phyloP scores from a whole-genome alignment of 2,888 invertebrate genomes.

The Smittia sp. region DNA sequence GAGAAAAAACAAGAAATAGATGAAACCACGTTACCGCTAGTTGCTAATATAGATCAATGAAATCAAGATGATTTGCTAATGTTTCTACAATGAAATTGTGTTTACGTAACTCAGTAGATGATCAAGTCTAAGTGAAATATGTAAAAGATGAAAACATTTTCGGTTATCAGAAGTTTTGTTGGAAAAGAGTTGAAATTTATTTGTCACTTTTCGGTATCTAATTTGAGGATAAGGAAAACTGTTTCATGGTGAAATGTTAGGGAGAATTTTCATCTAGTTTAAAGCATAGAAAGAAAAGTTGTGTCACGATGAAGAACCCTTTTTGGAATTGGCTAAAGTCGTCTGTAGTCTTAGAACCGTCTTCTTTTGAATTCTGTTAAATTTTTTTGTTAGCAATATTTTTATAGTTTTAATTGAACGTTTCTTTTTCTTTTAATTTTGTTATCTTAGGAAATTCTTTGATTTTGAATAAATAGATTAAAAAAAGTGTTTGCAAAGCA shows the following conservation, averaged over 20 bases:
- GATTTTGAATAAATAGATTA: constrained; percentile 11
- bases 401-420: constrained; percentile 12
- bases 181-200: too few relatives aligned
- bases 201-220: too few relatives aligned
- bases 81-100: constrained; percentile 7
- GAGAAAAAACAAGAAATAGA: constrained; percentile 19
- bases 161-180: too few relatives aligned
- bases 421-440: constrained; percentile 3
- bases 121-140: too few relatives aligned
- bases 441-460: constrained; percentile 15
- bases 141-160: too few relatives aligned
- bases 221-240: not conserved
- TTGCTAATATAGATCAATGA: constrained; percentile 7
- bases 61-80: constrained; percentile 16
- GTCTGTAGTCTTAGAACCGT: not conserved
- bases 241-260: too few relatives aligned
- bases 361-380: constrained; percentile 14
- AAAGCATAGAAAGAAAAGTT: not conserved
- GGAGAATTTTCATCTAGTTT: not conserved
- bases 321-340: constrained; percentile 26
- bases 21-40: constrained; percentile 26
- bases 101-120: not conserved
- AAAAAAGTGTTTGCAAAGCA: constrained; percentile 14
- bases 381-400: not conserved
- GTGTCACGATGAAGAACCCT: not conserved